phyloP scores from a whole-genome alignment of 2,888 invertebrate species.

The Parelbella ahira region DNA sequence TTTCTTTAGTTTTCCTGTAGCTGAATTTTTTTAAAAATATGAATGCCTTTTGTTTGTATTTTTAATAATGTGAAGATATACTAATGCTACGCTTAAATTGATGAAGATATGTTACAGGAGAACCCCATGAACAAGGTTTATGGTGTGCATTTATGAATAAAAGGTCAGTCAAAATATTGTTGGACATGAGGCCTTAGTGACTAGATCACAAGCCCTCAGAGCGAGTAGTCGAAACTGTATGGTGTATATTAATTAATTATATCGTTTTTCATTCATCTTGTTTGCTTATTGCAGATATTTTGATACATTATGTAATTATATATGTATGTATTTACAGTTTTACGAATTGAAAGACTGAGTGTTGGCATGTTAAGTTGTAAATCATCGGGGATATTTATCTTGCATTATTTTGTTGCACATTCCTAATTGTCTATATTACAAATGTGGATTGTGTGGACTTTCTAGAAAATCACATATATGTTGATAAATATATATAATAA shows the following conservation, averaged over 20 bases:
- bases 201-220: conserved; percentile 18
- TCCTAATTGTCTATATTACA: conserved; percentile 37
- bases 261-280: conserved; percentile 45
- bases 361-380: conserved; percentile 57
- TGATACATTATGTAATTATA: conserved; percentile 36
- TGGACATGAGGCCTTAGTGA: conserved; percentile 25
- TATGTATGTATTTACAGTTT: conserved; percentile 48
- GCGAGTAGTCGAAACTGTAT: conserved; percentile 36
- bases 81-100: no score
- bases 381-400: conserved; percentile 36
- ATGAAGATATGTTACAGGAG: no score
- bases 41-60: no score
- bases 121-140: no score
- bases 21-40: no score
- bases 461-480: conserved; percentile 1
- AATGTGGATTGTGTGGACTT: conserved; percentile 21
- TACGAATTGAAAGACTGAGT: conserved; percentile 70
- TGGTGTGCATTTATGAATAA: no score
- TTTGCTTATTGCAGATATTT: conserved; percentile 42
- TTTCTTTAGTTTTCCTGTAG: not conserved
- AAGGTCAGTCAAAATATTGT: no score
- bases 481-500: no score
- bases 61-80: no score
- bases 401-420: conserved; percentile 41
- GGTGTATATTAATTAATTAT: conserved; percentile 42